Conservation (phyloP, 2,797 vertebrate genomes). For the Onychomys arenicola region DNA sequence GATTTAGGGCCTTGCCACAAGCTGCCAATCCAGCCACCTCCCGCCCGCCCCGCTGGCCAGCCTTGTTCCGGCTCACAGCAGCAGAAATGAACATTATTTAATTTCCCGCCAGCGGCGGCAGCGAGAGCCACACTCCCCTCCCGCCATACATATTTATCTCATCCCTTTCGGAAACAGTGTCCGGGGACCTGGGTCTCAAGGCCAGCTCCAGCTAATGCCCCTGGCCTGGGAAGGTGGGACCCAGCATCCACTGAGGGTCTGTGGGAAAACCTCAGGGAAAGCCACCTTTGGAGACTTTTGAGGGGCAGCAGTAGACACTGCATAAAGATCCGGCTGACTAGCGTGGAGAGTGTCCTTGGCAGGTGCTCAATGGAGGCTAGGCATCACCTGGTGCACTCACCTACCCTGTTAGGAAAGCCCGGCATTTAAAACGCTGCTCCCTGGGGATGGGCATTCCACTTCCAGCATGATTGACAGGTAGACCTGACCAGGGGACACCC, state of each 20-base stretch:
- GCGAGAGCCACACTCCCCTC: slow-evolving; percentile 28
- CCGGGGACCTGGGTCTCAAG: not conserved
- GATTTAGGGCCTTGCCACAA: slow-evolving; percentile 82
- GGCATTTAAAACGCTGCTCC: not conserved
- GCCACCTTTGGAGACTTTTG: not conserved
- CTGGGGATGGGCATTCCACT: rapidly evolving
- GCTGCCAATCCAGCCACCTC: slow-evolving; percentile 76
- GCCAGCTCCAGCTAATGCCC: not conserved
- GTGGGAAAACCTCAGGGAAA: not conserved
- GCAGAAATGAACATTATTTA: slow-evolving; percentile 77
- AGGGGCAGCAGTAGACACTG: not conserved
- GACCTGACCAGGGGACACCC: too few relatives aligned
- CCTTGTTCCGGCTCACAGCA: slow-evolving; percentile 59
- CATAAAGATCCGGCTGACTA: not conserved
- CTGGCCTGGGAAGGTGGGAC: rapidly evolving
- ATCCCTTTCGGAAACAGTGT: slow-evolving; percentile 54
- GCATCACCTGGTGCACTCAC: not conserved
- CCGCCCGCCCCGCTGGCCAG: slow-evolving; percentile 47
- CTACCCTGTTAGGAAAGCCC: not conserved
- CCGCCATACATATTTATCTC: slow-evolving; percentile 21
- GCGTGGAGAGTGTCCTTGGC: not conserved
- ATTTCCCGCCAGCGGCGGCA: slow-evolving; percentile 74
- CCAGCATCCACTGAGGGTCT: not conserved
- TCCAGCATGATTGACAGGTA: not conserved
- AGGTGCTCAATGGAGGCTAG: not conserved